Base-by-base conservation (phyloP, 2,888 invertebrate species). In the Crossocerus cetratus region DNA sequence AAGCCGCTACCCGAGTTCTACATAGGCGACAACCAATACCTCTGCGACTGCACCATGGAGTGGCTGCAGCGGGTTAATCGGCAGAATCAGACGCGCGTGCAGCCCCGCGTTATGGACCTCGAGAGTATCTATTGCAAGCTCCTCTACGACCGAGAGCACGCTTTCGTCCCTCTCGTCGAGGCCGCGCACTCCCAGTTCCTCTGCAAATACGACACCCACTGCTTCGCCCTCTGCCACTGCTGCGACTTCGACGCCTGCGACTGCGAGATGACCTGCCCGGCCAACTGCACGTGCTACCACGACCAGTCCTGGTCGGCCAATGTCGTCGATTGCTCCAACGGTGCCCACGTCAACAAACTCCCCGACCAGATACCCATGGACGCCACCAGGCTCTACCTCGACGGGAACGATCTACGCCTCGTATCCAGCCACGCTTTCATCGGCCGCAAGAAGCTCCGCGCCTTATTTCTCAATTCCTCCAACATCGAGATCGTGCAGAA, bases 201-300 rank as follows among this genome's bases (percentile, higher is more conserved):
- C 81, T 97, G 96, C 91, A 94, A 95, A 88, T 97, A 97, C 89
- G 94, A 95, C 76, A 93, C 94, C 76, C 96, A 96, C 87, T 97
- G 97, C 90, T 96, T 96, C 89, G 95, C 96, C 3, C 91, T 96
- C 76, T 97, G 97, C 88, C 95, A 96, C 87, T 97, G 97, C 87
- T 97, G 97, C 90, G 96, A 97, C 89, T 97, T 96, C 88, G 96
- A 96, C 86, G 96, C 96, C 44, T 97, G 97, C 89, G 97, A 97
- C 91, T 97, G 97, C 91, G 96, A 97, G 92, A 96, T 96, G 95
- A 96, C 95, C 62, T 97, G 97, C 86, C 97, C 97, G 22, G 93
- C 92, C 67, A 96, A 96, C 87, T 97, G 97, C 91, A 95, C 95
- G 66, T 97, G 97, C 90, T 97, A 96, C 91, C 96, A 96, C 88